phyloP scores from a whole-genome alignment of 2,888 invertebrate genomes.

The Brenthis daphne region DNA sequence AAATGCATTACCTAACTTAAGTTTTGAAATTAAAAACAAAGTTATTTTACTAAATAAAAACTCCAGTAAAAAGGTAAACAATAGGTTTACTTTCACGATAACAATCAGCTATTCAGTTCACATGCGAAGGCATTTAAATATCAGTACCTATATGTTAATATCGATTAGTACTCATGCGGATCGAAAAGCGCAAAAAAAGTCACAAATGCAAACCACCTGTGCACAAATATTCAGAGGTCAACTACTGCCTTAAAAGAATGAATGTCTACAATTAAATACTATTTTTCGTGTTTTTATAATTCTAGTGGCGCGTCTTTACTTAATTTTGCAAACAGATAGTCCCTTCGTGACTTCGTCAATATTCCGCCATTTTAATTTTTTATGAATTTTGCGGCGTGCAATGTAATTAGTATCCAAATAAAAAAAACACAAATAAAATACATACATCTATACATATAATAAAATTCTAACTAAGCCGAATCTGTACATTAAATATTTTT shows the following conservation, averaged over 20 bases:
- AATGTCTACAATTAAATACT: not conserved
- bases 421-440: too few species aligned
- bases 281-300: not conserved
- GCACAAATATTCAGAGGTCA: constrained; percentile 31
- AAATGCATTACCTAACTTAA: not conserved
- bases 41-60: not conserved
- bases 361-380: too few species aligned
- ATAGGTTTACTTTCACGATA: constrained; percentile 20
- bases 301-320: not conserved
- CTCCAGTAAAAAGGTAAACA: constrained; percentile 4
- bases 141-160: constrained; percentile 11
- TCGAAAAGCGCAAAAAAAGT: constrained; percentile 18
- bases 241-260: constrained; percentile 31
- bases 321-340: not conserved
- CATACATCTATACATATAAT: too few species aligned
- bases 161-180: constrained; percentile 20
- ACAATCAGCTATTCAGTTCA: constrained; percentile 29
- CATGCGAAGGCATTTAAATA: constrained; percentile 20
- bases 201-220: constrained; percentile 13
- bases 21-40: not conserved
- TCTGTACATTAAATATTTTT: too few species aligned
- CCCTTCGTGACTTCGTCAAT: not conserved
- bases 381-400: too few species aligned
- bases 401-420: too few species aligned
- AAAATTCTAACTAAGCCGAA: too few species aligned